A percentile compares a stretch with the other conserved stretches of the same genome.
Evolutionary conservation across 2,888 invertebrate genomes (phyloP).

Genomic region (Mythimna vitellina): DNA sequence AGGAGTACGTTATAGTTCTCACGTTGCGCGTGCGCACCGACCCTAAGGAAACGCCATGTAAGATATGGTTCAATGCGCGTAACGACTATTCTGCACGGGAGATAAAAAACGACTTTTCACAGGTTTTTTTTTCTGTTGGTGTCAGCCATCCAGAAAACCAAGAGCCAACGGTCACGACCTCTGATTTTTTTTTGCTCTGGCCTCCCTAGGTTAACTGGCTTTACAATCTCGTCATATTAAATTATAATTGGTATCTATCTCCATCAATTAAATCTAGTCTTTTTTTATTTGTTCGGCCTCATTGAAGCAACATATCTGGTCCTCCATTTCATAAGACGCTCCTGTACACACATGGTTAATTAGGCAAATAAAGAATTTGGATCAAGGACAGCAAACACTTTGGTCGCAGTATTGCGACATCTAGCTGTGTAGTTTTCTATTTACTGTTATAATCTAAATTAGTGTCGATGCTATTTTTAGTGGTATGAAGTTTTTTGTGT

Average conservation of each 20-base stretch:
- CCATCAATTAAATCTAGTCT: conserved; percentile 19
- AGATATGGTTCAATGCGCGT: conserved; percentile 86
- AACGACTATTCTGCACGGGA: conserved; percentile 76
- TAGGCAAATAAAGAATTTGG: conserved; percentile 54
- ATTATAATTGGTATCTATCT: conserved; percentile 19
- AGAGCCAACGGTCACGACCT: conserved; percentile 15
- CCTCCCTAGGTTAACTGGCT: conserved; percentile 9
- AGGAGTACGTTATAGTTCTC: conserved; percentile 83
- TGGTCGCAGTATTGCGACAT: conserved; percentile 11
- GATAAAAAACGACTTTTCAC: conserved; percentile 75
- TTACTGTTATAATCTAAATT: conserved; percentile 42
- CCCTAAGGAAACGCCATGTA: conserved; percentile 81
- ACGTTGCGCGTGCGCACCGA: conserved; percentile 74
- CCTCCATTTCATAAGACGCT: conserved; percentile 34
- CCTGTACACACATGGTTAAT: conserved; percentile 33
- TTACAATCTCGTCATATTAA: conserved; percentile 21
- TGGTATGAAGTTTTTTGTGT: conserved; percentile 35
- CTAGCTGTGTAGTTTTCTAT: conserved; percentile 9
- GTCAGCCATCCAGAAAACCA: conserved; percentile 48
- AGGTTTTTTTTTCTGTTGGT: conserved; percentile 61
- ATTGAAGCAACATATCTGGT: conserved; percentile 20
- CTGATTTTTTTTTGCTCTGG: conserved; percentile 19
- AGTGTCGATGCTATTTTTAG: conserved; percentile 33
- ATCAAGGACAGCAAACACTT: conserved; percentile 62
- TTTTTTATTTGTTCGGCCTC: conserved; percentile 31